Percentiles rank a stretch among this genome's conserved stretches.
phyloP scores from a whole-genome alignment of 2,113 vertebrate species.

The Anoplopoma fimbria region DNA sequence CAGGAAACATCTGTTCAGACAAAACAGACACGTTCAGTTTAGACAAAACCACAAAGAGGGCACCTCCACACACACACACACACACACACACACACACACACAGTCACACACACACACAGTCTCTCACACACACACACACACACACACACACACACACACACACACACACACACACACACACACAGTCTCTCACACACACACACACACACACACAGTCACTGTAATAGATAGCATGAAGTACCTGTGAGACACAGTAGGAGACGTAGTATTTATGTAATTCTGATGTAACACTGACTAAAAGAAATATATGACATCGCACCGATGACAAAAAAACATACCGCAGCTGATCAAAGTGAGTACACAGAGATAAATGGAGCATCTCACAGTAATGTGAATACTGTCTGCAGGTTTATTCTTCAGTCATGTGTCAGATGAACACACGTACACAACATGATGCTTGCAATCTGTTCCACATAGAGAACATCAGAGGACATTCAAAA shows the following conservation, averaged over 20 bases:
- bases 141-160: slow-evolving; percentile 21
- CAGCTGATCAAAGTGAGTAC: background rate
- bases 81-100: slow-evolving; percentile 13
- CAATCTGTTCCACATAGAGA: background rate
- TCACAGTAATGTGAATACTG: no score
- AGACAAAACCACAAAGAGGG: slow-evolving; percentile 72
- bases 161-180: slow-evolving; percentile 26
- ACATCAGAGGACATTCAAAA: background rate
- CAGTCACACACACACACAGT: no score
- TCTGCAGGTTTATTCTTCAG: background rate
- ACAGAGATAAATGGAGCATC: background rate
- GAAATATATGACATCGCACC: background rate
- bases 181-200: slow-evolving; percentile 2
- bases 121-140: slow-evolving; percentile 22
- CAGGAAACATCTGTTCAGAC: slow-evolving; percentile 81
- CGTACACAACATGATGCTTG: background rate
- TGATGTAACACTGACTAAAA: background rate
- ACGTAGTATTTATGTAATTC: background rate
- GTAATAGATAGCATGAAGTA: slow-evolving; percentile 1
- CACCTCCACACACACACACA: slow-evolving; percentile 37
- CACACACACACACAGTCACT: slow-evolving; percentile 12
- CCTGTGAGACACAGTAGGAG: background rate
- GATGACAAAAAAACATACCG: background rate
- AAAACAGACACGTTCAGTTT: slow-evolving; percentile 73
- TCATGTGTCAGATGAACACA: background rate